Base-by-base conservation (phyloP, 2,888 invertebrate genomes). In the Clepsis dumicolana region DNA sequence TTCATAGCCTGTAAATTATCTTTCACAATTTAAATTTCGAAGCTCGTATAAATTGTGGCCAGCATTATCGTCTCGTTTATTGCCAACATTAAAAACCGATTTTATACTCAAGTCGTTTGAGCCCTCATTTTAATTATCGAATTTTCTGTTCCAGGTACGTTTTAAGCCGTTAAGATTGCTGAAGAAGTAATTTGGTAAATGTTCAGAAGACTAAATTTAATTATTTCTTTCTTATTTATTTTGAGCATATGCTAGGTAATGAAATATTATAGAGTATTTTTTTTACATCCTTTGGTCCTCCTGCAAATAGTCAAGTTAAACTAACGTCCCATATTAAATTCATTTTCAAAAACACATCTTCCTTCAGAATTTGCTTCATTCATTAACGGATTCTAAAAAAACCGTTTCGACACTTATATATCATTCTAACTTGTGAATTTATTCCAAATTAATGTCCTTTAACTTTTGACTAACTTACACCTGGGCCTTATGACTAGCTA, bases 121-220 rank as follows among this genome's bases (percentile, higher is more conserved):
- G 72, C 62, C 69, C 73, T 79, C 71, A 65, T 74, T 80, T 80
- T 82, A 82, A 84, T 82, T 80, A 77, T 78, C 76, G 66, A 70
- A 70, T 73, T 81, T 73, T 75, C 67, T 75, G 76, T 85, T 83
- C 75, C 86, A 87, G 87, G 87, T 87, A 83, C 81, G 86, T 59
- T 41, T 25, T 38, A 10, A 25, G 5, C 29, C 32, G 29, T 14
- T 38, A 18, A n/a, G 57, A 59, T 48, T 48, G 18, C 21, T 21
- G 18, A 10, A 21, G 48, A 21, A 48, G 10, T 21, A 21, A 48
- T 8, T 12, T 48, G 48, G 48, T 48, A 48, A 21, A 18, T 44
- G 38, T n/a, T 1, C 4, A n/a, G 1, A 38, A 38, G 4, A 38
- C 38, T 38, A n/a, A 38, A 14, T 38, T 1, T 4, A 4, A n/a